Evolutionary conservation across 2,113 vertebrate genomes (phyloP).

Genomic region (Cynoglossus semilaevis): DNA sequence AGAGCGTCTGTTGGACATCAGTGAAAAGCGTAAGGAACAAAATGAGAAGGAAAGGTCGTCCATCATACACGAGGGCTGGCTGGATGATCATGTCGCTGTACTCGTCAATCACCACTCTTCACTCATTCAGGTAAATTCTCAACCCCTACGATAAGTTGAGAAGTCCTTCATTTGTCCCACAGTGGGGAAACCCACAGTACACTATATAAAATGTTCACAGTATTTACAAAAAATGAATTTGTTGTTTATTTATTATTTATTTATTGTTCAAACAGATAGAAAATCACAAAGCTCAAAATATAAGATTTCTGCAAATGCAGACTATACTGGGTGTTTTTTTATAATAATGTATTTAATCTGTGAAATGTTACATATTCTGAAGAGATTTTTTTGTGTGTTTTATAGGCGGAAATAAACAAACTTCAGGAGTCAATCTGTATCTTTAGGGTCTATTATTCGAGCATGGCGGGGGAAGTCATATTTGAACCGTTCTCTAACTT

Average conservation of each 20-base stretch:
- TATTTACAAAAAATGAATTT: too few species aligned
- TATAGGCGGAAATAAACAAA: conserved; percentile 84
- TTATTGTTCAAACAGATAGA: too few species aligned
- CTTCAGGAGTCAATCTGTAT: conserved; percentile 83
- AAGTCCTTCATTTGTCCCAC: too few species aligned
- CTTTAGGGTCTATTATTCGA: conserved; percentile 84
- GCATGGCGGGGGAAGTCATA: conserved; percentile 76
- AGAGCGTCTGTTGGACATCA: conserved; percentile 86
- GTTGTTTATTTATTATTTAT: too few species aligned
- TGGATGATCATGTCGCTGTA: conserved; percentile 74
- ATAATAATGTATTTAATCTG: neutral
- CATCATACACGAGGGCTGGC: conserved; percentile 79
- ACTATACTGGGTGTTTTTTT: too few species aligned
- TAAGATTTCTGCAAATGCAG: too few species aligned
- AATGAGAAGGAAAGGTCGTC: conserved; percentile 76
- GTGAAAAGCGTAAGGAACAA: conserved; percentile 82
- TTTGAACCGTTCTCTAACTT: conserved; percentile 56
- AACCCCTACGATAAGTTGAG: too few species aligned
- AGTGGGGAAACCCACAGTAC: too few species aligned
- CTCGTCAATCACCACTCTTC: conserved; percentile 83
- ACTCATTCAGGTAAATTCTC: conserved; percentile 83
- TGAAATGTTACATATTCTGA: neutral
- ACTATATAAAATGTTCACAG: too few species aligned
- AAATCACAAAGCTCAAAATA: too few species aligned
- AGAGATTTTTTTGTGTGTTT: conserved; percentile 10